Conservation (phyloP, 2,888 invertebrate species). For the Diarsia dahlii region DNA sequence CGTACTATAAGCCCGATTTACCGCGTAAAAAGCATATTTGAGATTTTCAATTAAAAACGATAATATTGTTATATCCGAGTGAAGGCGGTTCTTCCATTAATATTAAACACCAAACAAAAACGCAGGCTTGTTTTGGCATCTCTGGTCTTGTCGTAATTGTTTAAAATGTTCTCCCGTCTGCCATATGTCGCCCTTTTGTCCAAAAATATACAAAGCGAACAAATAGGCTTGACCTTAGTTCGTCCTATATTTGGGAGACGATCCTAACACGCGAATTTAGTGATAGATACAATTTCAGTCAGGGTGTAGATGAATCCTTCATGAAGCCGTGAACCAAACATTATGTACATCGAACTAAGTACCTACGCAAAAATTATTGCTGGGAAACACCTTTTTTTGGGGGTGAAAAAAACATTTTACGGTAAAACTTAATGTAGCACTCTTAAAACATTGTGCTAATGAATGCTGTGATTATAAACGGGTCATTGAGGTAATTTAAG, state of each 20-base stretch:
- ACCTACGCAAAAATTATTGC: too few relatives aligned
- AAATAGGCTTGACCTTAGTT: constrained; percentile 43
- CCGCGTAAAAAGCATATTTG: background rate
- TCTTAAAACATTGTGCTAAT: too few relatives aligned
- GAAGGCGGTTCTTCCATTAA: constrained; percentile 7
- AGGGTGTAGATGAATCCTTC: too few relatives aligned
- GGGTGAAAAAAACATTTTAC: too few relatives aligned
- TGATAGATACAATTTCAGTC: background rate
- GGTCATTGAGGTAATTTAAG: too few relatives aligned
- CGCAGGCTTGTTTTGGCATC: constrained; percentile 16
- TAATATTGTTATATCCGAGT: background rate
- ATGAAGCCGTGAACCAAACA: too few relatives aligned
- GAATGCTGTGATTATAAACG: too few relatives aligned
- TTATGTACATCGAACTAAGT: too few relatives aligned
- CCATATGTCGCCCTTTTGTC: constrained; percentile 73
- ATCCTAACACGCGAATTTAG: constrained; percentile 1
- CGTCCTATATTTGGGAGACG: constrained; percentile 38
- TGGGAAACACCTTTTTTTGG: too few relatives aligned
- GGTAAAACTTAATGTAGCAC: too few relatives aligned
- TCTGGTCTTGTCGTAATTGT: constrained; percentile 67
- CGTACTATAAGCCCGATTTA: background rate
- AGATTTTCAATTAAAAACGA: constrained; percentile 1
- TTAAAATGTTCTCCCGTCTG: constrained; percentile 76
- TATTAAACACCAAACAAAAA: constrained; percentile 28
- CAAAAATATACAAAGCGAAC: constrained; percentile 71